These are phyloP conservation scores for Trachelus troglodyta DNA, from an alignment of 2,888 invertebrate genomes.

Conservation along the genomic window DNA sequence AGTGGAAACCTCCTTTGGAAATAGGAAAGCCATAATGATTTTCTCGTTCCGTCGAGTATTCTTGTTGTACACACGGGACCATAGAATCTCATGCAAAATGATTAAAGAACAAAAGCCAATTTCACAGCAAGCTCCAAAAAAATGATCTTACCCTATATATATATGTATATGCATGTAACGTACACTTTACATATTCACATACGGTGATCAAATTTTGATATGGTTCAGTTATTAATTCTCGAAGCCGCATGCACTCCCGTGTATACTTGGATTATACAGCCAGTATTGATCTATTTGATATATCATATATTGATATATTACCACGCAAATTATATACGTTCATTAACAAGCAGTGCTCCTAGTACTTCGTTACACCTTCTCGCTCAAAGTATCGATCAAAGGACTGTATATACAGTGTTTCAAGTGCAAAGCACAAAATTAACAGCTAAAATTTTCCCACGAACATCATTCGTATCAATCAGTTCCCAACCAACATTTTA, in stretches of 20 bases:
- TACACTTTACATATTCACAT: not conserved
- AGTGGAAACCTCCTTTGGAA: conserved; percentile 33
- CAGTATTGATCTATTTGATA: not conserved
- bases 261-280: not conserved
- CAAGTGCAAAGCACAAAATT: not conserved
- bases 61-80: not conserved
- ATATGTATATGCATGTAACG: not conserved
- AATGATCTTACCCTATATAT: conserved; percentile 9
- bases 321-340: conserved; percentile 44
- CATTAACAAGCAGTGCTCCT: conserved; percentile 52
- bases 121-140: conserved; percentile 2
- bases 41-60: conserved; percentile 5
- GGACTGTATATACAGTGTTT: not conserved
- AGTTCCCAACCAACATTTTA: not conserved
- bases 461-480: too few species aligned
- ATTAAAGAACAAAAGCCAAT: conserved; percentile 13
- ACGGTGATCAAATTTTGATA: not conserved
- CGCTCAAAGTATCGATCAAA: conserved; percentile 1
- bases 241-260: not conserved
- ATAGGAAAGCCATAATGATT: conserved; percentile 5
- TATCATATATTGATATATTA: not conserved
- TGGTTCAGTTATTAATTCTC: not conserved
- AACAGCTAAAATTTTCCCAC: too few species aligned
- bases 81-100: conserved; percentile 20
- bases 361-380: conserved; percentile 25